Conservation (phyloP, 1,140 invertebrate species). For the Magallana angulata region DNA sequence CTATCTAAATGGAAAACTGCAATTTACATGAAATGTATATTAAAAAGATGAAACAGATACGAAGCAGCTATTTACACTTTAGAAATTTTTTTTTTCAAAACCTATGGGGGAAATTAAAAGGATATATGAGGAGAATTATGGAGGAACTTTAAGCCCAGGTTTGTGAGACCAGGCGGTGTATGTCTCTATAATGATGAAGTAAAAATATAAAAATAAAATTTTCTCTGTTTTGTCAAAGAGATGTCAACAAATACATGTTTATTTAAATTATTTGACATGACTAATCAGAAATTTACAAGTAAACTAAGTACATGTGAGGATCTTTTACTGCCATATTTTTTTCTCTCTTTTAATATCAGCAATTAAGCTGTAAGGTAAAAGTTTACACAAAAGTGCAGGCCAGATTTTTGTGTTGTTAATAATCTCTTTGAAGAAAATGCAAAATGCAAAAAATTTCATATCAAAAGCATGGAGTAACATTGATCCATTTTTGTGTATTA, state of each 20-base stretch:
- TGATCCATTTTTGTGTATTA: too few relatives aligned
- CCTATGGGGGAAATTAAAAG: slow-evolving; percentile 3
- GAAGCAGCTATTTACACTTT: slow-evolving; percentile 20
- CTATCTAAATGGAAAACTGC: slow-evolving; percentile 37
- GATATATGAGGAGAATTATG: neutral
- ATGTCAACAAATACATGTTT: neutral
- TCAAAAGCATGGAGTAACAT: too few relatives aligned
- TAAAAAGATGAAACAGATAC: slow-evolving; percentile 43
- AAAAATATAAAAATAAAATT: neutral
- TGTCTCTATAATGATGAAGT: neutral
- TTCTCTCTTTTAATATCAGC: too few relatives aligned
- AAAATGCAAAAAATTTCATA: too few relatives aligned
- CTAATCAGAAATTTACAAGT: neutral
- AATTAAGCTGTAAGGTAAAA: too few relatives aligned
- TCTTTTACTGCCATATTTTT: too few relatives aligned
- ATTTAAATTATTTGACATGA: neutral
- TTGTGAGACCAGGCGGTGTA: neutral
- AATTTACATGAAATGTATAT: slow-evolving; percentile 48
- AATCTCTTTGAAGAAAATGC: too few relatives aligned
- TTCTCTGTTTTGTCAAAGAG: neutral
- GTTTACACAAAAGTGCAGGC: too few relatives aligned
- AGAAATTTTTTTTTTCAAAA: slow-evolving; percentile 2
- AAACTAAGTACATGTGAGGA: too few relatives aligned
- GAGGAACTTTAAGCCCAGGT: neutral
- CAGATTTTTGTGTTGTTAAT: too few relatives aligned